Evolutionary conservation across 2,888 invertebrate species (phyloP).

Genomic region (Augiades crinisus): DNA sequence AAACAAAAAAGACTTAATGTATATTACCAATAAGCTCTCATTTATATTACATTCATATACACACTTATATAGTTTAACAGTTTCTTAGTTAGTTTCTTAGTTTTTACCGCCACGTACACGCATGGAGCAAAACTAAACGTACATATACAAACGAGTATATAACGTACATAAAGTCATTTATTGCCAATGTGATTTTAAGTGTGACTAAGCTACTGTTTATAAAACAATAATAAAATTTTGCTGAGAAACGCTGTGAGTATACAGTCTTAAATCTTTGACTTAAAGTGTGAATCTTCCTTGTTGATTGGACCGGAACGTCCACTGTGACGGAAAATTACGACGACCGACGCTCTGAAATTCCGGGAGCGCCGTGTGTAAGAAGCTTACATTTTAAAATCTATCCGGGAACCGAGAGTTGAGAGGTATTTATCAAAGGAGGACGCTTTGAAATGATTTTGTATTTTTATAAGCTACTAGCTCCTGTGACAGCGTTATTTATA

Average conservation of each 20-base stretch:
- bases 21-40: too few relatives aligned
- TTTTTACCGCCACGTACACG: too few relatives aligned
- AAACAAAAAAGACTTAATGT: too few relatives aligned
- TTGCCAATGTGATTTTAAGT: too few relatives aligned
- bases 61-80: too few relatives aligned
- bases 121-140: too few relatives aligned
- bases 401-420: background rate
- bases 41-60: too few relatives aligned
- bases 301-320: conserved; percentile 24
- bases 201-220: background rate
- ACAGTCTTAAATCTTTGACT: conserved; percentile 8
- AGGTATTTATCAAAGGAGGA: conserved; percentile 12
- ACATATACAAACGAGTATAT: too few relatives aligned
- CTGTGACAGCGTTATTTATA: too few relatives aligned
- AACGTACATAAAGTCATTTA: too few relatives aligned
- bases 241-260: background rate
- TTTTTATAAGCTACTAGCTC: background rate
- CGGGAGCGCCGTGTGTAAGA: conserved; percentile 10
- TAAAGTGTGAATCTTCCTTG: conserved; percentile 21
- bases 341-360: conserved; percentile 17
- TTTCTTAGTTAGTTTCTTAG: too few relatives aligned
- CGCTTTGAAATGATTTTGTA: background rate
- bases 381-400: conserved; percentile 7
- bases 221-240: background rate
- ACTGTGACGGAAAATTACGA: conserved; percentile 23